phyloP scores from a whole-genome alignment of 2,797 vertebrate genomes.

The Jordanella pulchra region DNA sequence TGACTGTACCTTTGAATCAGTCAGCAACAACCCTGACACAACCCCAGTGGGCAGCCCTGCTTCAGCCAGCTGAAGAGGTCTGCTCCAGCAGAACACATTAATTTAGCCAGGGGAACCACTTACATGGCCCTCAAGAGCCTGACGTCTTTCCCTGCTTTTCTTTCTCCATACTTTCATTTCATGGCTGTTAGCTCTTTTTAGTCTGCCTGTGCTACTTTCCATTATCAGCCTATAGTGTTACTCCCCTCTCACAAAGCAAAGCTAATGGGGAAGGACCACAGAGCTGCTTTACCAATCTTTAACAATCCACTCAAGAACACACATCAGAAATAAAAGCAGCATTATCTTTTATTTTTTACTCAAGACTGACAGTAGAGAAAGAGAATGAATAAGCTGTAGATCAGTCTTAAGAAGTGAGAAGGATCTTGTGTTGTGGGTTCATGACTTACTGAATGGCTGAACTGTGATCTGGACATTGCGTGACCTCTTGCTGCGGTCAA shows the following conservation, averaged over 20 bases:
- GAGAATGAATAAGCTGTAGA: conserved; percentile 45
- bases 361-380: conserved; percentile 58
- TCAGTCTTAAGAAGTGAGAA: conserved; percentile 32
- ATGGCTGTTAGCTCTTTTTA: conserved; percentile 74
- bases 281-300: conserved; percentile 70
- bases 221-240: conserved; percentile 66
- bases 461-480: conserved; percentile 95
- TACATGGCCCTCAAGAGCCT: conserved; percentile 55
- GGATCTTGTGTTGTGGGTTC: neutral
- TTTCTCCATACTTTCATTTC: conserved; percentile 73
- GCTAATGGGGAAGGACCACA: conserved; percentile 63
- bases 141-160: conserved; percentile 59
- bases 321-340: conserved; percentile 64
- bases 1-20: conserved; percentile 43
- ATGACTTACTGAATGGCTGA: conserved; percentile 89
- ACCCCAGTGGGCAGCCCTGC: conserved; percentile 18
- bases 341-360: conserved; percentile 61
- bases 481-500: conserved; percentile 94
- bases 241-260: conserved; percentile 40
- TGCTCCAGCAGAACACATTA: conserved; percentile 56
- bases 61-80: conserved; percentile 55
- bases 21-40: conserved; percentile 39
- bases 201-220: conserved; percentile 60
- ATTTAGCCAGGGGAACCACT: conserved; percentile 68
- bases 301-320: conserved; percentile 71